Percentiles rank a stretch among this genome's conserved stretches.
Conservation (phyloP, 2,113 vertebrate species). For the Gorsachius goisagi region DNA sequence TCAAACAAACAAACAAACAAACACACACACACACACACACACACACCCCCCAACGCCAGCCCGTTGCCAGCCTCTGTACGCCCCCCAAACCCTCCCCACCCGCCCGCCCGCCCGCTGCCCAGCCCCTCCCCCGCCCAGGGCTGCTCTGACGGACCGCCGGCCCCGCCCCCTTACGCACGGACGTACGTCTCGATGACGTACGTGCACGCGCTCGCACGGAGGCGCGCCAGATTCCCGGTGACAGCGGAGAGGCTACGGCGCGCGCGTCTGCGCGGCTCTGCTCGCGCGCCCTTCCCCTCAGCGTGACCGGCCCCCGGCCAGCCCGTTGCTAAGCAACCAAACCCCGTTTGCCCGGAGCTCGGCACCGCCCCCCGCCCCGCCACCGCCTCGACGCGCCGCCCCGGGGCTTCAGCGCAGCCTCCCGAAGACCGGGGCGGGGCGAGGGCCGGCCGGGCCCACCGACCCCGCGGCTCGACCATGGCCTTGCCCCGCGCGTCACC, state of each 20-base stretch:
- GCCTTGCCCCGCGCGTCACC: conserved; percentile 67
- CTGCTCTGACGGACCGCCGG: too few species aligned
- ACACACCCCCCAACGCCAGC: too few species aligned
- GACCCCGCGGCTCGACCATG: too few species aligned
- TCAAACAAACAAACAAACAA: not conserved
- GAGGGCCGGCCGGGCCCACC: not conserved
- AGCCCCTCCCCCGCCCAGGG: too few species aligned
- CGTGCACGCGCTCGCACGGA: not conserved
- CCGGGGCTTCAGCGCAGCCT: not conserved
- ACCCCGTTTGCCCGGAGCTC: too few species aligned
- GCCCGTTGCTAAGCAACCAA: not conserved
- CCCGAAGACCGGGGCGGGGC: not conserved
- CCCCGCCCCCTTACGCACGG: not conserved
- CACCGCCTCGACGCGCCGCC: not conserved
- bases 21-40: too few species aligned
- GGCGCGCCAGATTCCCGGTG: too few species aligned
- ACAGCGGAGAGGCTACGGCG: too few species aligned
- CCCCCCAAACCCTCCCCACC: not conserved
- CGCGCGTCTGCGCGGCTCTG: too few species aligned
- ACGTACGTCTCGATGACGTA: too few species aligned
- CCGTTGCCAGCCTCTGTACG: accelerated
- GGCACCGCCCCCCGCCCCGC: not conserved
- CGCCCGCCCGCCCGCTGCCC: not conserved
- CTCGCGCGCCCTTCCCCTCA: too few species aligned
- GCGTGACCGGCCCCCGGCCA: too few species aligned